phyloP scores from a whole-genome alignment of 2,113 vertebrate species.

The Ptilonorhynchus violaceus region DNA sequence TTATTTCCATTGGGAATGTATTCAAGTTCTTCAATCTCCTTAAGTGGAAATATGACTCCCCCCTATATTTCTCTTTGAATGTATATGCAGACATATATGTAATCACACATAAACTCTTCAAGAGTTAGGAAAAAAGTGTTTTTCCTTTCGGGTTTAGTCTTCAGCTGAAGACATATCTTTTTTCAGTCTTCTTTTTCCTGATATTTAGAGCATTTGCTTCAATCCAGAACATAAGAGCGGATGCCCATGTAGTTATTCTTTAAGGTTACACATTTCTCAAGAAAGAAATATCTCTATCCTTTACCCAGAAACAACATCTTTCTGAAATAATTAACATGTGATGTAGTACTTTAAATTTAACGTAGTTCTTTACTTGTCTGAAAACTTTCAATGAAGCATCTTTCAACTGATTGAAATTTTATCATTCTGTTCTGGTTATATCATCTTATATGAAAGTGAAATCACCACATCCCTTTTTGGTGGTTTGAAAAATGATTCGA shows the following conservation, averaged over 20 bases:
- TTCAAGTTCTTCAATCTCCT: neutral
- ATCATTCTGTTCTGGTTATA: neutral
- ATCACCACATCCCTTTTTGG: neutral
- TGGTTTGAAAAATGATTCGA: neutral
- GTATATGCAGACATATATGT: neutral
- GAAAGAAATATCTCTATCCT: neutral
- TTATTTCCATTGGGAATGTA: neutral
- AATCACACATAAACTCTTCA: neutral
- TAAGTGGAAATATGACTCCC: neutral
- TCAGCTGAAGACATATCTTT: neutral
- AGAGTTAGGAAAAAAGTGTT: rapidly evolving
- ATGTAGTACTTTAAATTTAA: neutral
- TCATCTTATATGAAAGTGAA: neutral
- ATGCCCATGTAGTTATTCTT: neutral
- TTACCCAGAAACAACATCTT: neutral
- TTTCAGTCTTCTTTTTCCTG: no score
- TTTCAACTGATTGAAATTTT: neutral
- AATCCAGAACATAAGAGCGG: neutral
- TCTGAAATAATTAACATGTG: neutral
- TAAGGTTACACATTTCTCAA: neutral
- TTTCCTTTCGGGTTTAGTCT: neutral
- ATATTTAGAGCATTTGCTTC: neutral
- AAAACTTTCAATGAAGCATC: neutral
- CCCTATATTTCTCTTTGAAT: neutral
- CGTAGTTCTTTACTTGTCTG: neutral